Evolutionary conservation across 2,797 vertebrate species (phyloP).

Genomic region (Valencia hispanica): DNA sequence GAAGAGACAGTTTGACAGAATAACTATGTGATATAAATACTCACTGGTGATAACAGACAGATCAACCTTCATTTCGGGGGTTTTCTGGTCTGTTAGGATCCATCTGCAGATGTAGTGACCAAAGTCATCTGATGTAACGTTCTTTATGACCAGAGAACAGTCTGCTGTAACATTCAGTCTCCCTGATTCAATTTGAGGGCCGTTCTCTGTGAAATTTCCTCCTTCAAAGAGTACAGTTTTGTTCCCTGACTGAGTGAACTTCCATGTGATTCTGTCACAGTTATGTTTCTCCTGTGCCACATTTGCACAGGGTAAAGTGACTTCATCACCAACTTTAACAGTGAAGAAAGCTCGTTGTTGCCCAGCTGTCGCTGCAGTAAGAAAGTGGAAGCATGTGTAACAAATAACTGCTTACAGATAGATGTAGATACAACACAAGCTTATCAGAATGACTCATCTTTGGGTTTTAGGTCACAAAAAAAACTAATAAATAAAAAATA

Average conservation of each 20-base stretch:
- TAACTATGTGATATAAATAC: conserved; percentile 22
- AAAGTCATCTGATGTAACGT: neutral
- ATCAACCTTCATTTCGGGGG: rapidly evolving
- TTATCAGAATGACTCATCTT: neutral
- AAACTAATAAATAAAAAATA: neutral
- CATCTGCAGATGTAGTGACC: conserved; percentile 4
- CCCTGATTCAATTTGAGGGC: neutral
- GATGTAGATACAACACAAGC: neutral
- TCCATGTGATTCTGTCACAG: neutral
- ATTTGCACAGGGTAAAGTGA: conserved; percentile 19
- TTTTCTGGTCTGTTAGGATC: neutral
- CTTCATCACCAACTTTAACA: neutral
- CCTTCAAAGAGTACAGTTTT: rapidly evolving
- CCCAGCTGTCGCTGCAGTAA: neutral
- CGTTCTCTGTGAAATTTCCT: neutral
- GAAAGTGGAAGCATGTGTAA: neutral
- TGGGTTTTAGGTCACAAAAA: neutral
- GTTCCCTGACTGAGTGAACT: rapidly evolving
- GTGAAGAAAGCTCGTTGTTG: neutral
- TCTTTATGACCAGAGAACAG: conserved; percentile 49
- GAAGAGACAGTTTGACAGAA: neutral
- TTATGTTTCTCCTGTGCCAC: neutral
- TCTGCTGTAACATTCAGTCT: conserved; percentile 22
- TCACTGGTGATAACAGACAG: conserved; percentile 33
- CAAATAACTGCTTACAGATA: neutral